Base-by-base conservation (phyloP, 2,113 vertebrate species). In the Tachysurus fulvidraco region DNA sequence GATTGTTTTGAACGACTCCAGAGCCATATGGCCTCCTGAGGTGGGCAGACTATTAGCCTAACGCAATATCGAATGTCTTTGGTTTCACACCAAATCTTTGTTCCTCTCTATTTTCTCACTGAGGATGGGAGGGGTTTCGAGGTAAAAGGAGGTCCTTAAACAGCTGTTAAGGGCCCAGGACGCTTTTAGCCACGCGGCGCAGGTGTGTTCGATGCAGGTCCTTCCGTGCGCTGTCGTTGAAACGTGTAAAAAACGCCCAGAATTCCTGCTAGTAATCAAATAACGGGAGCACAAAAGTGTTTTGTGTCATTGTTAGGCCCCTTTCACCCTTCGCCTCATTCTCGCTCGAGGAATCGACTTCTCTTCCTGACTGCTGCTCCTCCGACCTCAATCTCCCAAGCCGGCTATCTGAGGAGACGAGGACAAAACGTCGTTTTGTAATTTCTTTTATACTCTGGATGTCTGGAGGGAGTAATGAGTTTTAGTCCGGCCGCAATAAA, bases 391-490 rank as follows among this genome's bases (percentile, higher is more conserved):
- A 86, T 89, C 88, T 91, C 85, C 86, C 93, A 93, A 93, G 93
- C 91, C 91, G 86, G 86, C 90, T 81, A 92, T 92, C 90, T 92
- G 92, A 78, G 79, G 91, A 92, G 94, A 93, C 85, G 91, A 91
- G 92, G 92, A 95, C 92, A 95, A 94, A 92, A 78, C 88, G 93
- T 89, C 90, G 92, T 92, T 91, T 93, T 92, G 92, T 94, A 87
- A 94, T 94, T 95, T 94, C 92, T 93, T 91, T 93, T 92, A 92
- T 94, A 92, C 91, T 92, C 87, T 86, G 89, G 89, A 92, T 92
- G 94, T 93, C 92, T 93, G 44, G 92, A 88, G 92, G 91, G 94
- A 94, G 94, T 94, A 94, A 95, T 94, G 94, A 93, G 92, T 93
- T 94, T 94, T 92, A 94, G 91, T 91, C 90, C 25, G 90, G 84